These are phyloP conservation scores for Abrostola triplasia DNA, from an alignment of 2,888 invertebrate genomes.

Conservation along the genomic window DNA sequence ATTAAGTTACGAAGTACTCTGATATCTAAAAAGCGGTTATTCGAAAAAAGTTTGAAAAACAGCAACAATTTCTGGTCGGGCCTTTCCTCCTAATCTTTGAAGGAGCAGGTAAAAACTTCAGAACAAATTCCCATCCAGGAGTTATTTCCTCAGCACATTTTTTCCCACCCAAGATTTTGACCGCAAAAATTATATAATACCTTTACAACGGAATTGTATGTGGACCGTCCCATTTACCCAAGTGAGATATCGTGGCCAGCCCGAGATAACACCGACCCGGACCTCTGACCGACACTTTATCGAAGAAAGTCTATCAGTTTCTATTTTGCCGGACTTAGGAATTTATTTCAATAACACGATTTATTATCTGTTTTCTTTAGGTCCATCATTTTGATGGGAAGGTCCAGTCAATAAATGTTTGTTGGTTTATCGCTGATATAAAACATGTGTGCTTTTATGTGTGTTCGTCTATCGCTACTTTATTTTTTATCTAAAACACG, in stretches of 20 bases:
- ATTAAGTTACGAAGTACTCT: no score
- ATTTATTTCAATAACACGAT: slow-evolving; percentile 65
- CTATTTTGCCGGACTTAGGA: slow-evolving; percentile 54
- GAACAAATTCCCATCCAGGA: slow-evolving; percentile 21
- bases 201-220: slow-evolving; percentile 42
- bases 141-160: slow-evolving; percentile 18
- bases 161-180: slow-evolving; percentile 34
- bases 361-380: slow-evolving; percentile 40
- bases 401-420: slow-evolving; percentile 21
- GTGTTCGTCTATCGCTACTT: background rate
- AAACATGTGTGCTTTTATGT: background rate
- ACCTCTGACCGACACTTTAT: slow-evolving; percentile 68
- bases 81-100: background rate
- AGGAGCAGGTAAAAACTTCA: background rate
- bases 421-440: slow-evolving; percentile 5
- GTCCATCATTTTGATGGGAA: slow-evolving; percentile 21
- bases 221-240: slow-evolving; percentile 52
- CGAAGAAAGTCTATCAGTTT: slow-evolving; percentile 61
- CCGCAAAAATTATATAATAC: slow-evolving; percentile 39
- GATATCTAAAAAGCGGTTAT: no score
- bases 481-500: no score
- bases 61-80: background rate
- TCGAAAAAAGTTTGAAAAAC: no score
- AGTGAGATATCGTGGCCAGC: slow-evolving; percentile 63
- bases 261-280: slow-evolving; percentile 57